phyloP scores from a whole-genome alignment of 2,113 vertebrate species.

The Xyrauchen texanus region DNA sequence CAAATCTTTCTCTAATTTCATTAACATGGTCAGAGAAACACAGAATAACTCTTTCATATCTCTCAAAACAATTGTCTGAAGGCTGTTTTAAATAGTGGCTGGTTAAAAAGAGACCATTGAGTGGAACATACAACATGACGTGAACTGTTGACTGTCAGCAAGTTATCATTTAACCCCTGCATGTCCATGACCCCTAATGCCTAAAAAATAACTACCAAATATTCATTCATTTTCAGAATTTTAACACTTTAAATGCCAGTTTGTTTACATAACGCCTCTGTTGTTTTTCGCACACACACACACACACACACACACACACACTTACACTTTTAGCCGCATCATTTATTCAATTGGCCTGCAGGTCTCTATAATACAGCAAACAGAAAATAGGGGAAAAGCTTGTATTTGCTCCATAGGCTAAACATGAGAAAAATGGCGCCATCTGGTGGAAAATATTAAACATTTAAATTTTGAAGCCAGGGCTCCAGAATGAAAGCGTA shows the following conservation, averaged over 20 bases:
- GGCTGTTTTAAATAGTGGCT: not conserved
- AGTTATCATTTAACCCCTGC: not conserved
- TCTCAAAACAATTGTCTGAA: not conserved
- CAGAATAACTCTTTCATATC: not conserved
- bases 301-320: too few species aligned
- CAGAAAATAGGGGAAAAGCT: too few species aligned
- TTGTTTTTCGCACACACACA: too few species aligned
- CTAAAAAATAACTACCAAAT: not conserved
- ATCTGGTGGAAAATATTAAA: too few species aligned
- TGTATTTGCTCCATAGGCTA: too few species aligned
- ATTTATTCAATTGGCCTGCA: too few species aligned
- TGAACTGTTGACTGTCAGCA: conserved; percentile 6
- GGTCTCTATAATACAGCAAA: too few species aligned
- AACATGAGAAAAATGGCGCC: too few species aligned
- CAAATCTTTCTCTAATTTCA: not conserved
- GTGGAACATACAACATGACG: not conserved
- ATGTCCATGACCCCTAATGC: conserved; percentile 8
- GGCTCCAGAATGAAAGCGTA: too few species aligned
- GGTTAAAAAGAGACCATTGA: not conserved
- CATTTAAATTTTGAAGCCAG: too few species aligned
- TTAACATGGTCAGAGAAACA: not conserved
- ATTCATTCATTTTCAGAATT: not conserved
- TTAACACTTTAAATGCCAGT: not conserved
- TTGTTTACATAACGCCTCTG: not conserved
- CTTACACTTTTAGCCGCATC: too few species aligned